Conservation (phyloP, 2,113 vertebrate species). For the Arothron firmamentum region DNA sequence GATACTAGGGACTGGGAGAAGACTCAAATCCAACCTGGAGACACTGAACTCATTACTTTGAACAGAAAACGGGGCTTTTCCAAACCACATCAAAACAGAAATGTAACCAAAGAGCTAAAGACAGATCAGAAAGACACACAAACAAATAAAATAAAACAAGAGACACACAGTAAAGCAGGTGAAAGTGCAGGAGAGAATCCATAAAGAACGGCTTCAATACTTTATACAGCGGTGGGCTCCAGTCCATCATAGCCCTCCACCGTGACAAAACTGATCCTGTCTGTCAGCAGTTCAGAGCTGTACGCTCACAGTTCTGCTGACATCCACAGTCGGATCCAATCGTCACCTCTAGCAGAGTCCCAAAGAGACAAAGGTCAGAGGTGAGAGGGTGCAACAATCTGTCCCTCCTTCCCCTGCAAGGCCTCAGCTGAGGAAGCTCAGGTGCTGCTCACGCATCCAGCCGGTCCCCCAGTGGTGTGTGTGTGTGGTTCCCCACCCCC, state of each 20-base stretch:
- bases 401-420: conserved; percentile 46
- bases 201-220: conserved; percentile 56
- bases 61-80: conserved; percentile 61
- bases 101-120: conserved; percentile 31
- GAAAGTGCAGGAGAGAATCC: conserved; percentile 40
- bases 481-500: conserved; percentile 10
- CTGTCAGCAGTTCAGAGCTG: conserved; percentile 38
- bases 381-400: conserved; percentile 21
- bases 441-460: neutral
- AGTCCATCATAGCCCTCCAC: conserved; percentile 40
- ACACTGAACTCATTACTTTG: conserved; percentile 55
- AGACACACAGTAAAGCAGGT: conserved; percentile 48
- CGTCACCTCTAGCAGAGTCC: conserved; percentile 2
- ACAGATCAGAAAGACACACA: conserved; percentile 39
- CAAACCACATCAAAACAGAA: conserved; percentile 68
- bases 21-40: conserved; percentile 49
- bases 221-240: conserved; percentile 27
- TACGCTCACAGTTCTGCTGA: conserved; percentile 27
- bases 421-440: conserved; percentile 44
- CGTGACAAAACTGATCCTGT: conserved; percentile 27
- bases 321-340: conserved; percentile 17
- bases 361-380: conserved; percentile 15
- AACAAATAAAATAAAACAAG: conserved; percentile 19
- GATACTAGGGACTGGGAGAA: conserved; percentile 39
- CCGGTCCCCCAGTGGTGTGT: conserved; percentile 2